Evolutionary conservation across 2,113 vertebrate genomes (phyloP), one percentile per base, ranked within the genome.

Genomic region (Sarotherodon lohbergeri): DNA sequence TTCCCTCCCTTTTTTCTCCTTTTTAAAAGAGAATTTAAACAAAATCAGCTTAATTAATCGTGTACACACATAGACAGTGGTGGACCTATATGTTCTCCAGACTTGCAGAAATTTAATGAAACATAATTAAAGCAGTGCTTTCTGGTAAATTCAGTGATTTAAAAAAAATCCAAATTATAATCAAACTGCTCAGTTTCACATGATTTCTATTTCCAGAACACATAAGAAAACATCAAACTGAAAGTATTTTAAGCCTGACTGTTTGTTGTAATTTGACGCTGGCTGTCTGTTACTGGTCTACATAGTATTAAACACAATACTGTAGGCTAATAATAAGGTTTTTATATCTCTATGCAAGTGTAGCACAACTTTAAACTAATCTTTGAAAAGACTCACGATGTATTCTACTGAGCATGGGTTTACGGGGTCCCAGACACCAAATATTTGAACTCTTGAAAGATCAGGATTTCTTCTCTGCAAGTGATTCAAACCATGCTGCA

Each of bases 151-250:
- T 7, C 13, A 73, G 24, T 43, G 39, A 16, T 43, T 43, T 43
- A 24, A 9, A 17, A 17, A 16, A 61, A 61, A 32, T 32, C 5
- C 57, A 4, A 61, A 61, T 61, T 61, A 34, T 4, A 17, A 17
- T 2, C 27, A 61, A 46, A 5, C 0, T 9, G 7, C n/a, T 43
- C 39, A 2, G 11, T 13, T 41, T 68, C 34, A 4, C 2, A 14
- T 50, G 14, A 50, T 19, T 19, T 19, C 48, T 50, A 50, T 50
- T 50, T 50, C 7, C 6, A 50, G 17, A 50, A 50, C 16, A 24
- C 39, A 14, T 24, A 71, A 43, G n/a, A 36, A 66, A 63, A 13
- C 6, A 22, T 39, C 0, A 63, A 0, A 71, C 19, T 71, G n/a
- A 43, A 43, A 71, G n/a, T 71, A 1, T 71, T 43, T 68, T 5